These are phyloP conservation scores for Pterophyllum scalare DNA, from an alignment of 2,113 vertebrate genomes.

Conservation along the genomic window DNA sequence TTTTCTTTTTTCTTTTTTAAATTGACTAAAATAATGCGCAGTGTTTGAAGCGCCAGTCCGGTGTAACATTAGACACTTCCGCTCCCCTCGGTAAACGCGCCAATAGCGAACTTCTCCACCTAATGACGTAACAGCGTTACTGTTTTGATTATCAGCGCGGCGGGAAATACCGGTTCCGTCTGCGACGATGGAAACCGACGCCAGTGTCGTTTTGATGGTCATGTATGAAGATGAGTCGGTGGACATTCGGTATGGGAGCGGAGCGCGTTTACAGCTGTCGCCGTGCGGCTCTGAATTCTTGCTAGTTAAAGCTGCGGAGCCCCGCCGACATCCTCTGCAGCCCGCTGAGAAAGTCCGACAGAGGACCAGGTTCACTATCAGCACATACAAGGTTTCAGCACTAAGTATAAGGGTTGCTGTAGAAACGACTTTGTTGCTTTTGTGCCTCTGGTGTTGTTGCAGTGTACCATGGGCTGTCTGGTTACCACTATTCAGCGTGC, in stretches of 20 bases:
- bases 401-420: background rate
- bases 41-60: too few relatives aligned
- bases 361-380: conserved; percentile 86
- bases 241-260: conserved; percentile 80
- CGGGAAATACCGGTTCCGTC: accelerated
- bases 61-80: background rate
- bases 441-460: background rate
- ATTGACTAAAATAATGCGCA: too few relatives aligned
- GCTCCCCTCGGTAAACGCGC: background rate
- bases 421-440: background rate
- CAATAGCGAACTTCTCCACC: conserved; percentile 7
- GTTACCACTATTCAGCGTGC: background rate
- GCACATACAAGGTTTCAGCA: conserved; percentile 80
- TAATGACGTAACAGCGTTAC: background rate
- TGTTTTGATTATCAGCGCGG: conserved; percentile 37
- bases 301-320: conserved; percentile 70
- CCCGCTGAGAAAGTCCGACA: conserved; percentile 77
- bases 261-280: conserved; percentile 83
- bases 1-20: too few relatives aligned
- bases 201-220: conserved; percentile 72
- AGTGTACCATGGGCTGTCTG: background rate
- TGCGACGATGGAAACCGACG: conserved; percentile 38
- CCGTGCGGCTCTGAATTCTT: conserved; percentile 89
- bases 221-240: conserved; percentile 86
- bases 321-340: conserved; percentile 78